Conservation (phyloP, 2,797 vertebrate genomes). For the Phrynocephalus forsythii region DNA sequence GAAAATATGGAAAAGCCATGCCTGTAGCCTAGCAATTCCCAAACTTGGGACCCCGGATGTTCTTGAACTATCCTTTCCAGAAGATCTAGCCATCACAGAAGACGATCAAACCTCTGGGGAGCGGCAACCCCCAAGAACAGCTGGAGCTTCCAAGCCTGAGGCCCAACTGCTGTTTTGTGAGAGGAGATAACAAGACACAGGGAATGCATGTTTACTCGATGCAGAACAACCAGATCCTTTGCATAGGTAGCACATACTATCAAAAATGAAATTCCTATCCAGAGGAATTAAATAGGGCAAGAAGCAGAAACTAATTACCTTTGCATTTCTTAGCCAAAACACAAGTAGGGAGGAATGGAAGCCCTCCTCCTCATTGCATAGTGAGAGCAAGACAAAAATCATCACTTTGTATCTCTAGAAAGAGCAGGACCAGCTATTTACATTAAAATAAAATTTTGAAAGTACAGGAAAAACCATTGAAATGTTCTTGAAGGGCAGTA, state of each 20-base stretch:
- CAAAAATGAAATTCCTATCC: background rate
- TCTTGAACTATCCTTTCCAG: too few relatives aligned
- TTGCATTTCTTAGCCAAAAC: background rate
- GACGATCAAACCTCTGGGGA: too few relatives aligned
- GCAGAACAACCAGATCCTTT: background rate
- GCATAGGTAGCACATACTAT: background rate
- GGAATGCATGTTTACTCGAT: background rate
- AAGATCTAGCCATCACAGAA: too few relatives aligned
- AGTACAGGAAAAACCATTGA: background rate
- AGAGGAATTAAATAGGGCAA: background rate
- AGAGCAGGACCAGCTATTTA: background rate
- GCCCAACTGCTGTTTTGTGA: too few relatives aligned
- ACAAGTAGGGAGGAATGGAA: background rate
- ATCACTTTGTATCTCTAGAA: background rate
- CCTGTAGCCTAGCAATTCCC: background rate
- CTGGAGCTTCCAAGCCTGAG: too few relatives aligned
- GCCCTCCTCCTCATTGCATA: background rate
- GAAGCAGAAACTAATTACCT: background rate
- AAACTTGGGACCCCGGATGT: background rate
- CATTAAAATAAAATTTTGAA: too few relatives aligned
- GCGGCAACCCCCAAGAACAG: too few relatives aligned
- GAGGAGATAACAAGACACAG: background rate
- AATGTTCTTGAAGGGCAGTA: background rate
- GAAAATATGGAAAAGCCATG: background rate
- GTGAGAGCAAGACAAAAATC: background rate